These are phyloP conservation scores for Spinus pinus DNA, from an alignment of 2,797 vertebrate species.

Conservation along the genomic window DNA sequence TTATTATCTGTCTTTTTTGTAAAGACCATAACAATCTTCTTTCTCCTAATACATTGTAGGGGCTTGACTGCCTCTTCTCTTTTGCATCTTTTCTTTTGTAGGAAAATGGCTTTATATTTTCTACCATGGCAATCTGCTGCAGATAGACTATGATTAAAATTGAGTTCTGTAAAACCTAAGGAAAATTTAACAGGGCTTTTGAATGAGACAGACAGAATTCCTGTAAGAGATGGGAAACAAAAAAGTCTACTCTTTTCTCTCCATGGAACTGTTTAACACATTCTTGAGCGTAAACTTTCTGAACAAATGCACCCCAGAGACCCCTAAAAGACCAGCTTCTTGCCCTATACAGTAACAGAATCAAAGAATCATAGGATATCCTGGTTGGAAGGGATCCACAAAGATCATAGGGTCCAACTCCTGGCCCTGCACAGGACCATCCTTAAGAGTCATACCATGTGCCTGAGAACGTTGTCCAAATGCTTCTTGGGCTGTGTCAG, in stretches of 20 bases:
- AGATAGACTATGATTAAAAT: neutral
- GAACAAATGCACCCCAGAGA: neutral
- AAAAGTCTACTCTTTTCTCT: fast-evolving
- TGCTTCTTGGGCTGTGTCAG: neutral
- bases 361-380: neutral
- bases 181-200: neutral
- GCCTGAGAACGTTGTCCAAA: neutral
- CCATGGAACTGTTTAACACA: neutral
- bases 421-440: neutral
- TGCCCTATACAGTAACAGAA: neutral
- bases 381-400: neutral
- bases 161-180: neutral
- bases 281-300: neutral
- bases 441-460: neutral
- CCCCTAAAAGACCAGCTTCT: neutral
- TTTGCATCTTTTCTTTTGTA: neutral
- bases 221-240: neutral
- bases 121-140: neutral
- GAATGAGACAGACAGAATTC: neutral
- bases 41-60: neutral
- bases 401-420: neutral
- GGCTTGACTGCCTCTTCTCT: neutral
- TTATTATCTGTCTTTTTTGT: neutral
- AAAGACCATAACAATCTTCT: neutral
- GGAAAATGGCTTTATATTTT: neutral